Base-by-base conservation (phyloP, 2,113 vertebrate genomes). In the Promerops cafer region DNA sequence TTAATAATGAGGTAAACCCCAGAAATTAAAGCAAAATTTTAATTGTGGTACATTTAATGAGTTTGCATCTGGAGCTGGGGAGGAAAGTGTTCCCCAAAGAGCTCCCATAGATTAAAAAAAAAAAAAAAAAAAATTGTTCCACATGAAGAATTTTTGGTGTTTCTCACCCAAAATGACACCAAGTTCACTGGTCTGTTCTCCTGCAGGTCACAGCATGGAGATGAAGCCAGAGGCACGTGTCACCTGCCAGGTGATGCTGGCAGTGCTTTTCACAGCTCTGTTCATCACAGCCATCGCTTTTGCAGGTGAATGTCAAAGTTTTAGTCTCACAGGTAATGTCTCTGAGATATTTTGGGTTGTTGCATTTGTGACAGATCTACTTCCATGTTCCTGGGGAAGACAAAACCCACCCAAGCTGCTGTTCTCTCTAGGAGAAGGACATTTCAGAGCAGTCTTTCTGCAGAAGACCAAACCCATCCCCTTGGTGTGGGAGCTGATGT, bases 311-410 rank as follows among this genome's bases (percentile, higher is more conserved):
- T 17, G 6, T 7, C 0, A 0, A 40, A n/a, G 39, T 10, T 59
- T 37, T 9, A 20, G 2, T 13, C 59, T 7, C 14, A 1, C 0
- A 1, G 44, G 26, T 37, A n/a, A 54, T 2, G 1, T 24, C 59
- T 63, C 64, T 18, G 57, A 39, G 57, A 39, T 45, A 7, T 11
- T 31, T 64, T 1, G 47, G 23, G 37, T 42, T 26, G 42, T 27
- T 21, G 45, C 14, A 4, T 20, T 3, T 4, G 10, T 10, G n/a
- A 23, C n/a, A 35, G 16, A 16, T 10, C n/a, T 37, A 15, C 10
- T 27, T 44, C 28, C 21, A 1, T 21, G 27, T 33, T 83, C n/a
- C 42, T 10, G 8, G 16, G 47, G 39, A 71, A 35, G 57, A n/a
- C 6, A 19, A 56, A 39, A 11, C 57, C 39, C 11, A 10, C 33